A percentile compares a stretch with the other conserved stretches of the same genome.
These are phyloP conservation scores for Pseudomugil tenellus DNA, from an alignment of 2,797 vertebrate species.

Conservation along the genomic window DNA sequence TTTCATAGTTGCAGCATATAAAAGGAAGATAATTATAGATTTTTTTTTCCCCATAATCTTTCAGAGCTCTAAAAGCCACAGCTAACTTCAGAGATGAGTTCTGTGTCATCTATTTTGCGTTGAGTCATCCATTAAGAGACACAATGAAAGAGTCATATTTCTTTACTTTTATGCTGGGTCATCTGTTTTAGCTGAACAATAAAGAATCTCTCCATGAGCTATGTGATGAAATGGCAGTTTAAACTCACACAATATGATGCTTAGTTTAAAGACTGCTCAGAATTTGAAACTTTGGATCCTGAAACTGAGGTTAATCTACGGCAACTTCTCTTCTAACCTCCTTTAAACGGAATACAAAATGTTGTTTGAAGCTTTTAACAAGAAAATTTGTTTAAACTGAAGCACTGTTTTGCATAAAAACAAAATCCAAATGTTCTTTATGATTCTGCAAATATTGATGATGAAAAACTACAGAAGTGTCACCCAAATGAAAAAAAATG, in stretches of 20 bases:
- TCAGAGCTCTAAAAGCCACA: background rate
- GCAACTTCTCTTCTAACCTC: background rate
- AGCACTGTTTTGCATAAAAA: too few species aligned
- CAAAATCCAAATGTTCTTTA: too few species aligned
- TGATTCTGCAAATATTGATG: too few species aligned
- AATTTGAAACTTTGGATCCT: background rate
- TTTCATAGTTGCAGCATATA: constrained; percentile 26
- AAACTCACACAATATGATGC: background rate
- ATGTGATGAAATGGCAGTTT: background rate
- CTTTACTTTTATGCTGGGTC: background rate
- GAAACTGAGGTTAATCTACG: background rate
- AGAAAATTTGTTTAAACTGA: background rate
- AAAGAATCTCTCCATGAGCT: background rate
- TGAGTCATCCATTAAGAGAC: background rate
- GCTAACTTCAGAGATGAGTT: background rate
- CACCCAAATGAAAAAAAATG: too few species aligned
- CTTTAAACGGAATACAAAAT: background rate
- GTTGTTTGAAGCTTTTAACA: background rate
- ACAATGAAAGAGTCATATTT: background rate
- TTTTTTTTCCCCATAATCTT: constrained; percentile 34
- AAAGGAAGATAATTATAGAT: constrained; percentile 9
- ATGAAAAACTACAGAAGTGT: too few species aligned
- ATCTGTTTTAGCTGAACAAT: background rate
- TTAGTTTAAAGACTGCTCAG: background rate
- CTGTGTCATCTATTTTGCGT: constrained; percentile 6